These are phyloP conservation scores for Rhinophrynus dorsalis DNA, from an alignment of 2,797 vertebrate genomes.

Conservation along the genomic window DNA sequence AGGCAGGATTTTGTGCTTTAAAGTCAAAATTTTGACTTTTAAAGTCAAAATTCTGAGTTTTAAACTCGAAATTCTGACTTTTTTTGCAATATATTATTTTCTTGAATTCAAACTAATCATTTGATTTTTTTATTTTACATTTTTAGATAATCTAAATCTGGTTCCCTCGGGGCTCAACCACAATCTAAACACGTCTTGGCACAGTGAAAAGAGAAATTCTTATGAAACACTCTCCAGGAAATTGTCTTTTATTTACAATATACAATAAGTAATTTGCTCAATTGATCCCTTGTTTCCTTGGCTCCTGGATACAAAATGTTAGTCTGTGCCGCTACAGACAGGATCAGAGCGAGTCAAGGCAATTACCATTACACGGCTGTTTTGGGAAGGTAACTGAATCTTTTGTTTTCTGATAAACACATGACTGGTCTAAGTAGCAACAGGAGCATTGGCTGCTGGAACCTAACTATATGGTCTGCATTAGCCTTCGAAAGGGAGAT, in stretches of 20 bases:
- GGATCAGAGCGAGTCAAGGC: not conserved
- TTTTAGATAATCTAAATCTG: not conserved
- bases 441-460: not conserved
- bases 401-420: conserved; percentile 3
- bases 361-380: not conserved
- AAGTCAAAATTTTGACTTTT: too few relatives aligned
- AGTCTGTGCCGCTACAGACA: conserved; percentile 1
- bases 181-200: not conserved
- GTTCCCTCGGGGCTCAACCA: not conserved
- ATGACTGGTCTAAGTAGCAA: not conserved
- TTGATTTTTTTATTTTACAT: too few relatives aligned
- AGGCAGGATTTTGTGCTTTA: too few relatives aligned
- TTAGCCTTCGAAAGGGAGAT: not conserved
- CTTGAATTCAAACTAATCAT: too few relatives aligned
- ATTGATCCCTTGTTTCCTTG: not conserved
- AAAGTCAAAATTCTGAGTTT: too few relatives aligned
- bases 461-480: not conserved
- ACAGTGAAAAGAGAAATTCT: not conserved
- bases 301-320: not conserved
- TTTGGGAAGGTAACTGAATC: not conserved
- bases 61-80: too few relatives aligned
- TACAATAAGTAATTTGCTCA: conserved; percentile 1
- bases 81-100: too few relatives aligned
- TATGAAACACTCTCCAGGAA: not conserved
- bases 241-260: not conserved